phyloP scores from a whole-genome alignment of 1,140 invertebrate species.

The Parapsyche elsis region DNA sequence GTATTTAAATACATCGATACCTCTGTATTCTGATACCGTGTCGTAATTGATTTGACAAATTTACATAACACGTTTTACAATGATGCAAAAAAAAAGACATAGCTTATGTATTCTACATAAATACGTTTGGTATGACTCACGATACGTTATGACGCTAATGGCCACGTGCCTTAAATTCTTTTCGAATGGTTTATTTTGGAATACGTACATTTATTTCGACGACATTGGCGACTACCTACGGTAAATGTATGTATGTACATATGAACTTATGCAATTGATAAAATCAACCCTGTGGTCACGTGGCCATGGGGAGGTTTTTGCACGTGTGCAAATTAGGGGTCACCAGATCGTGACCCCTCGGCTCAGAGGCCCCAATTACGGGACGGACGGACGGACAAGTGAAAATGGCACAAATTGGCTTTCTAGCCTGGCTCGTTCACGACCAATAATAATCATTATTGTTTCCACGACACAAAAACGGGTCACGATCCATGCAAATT shows the following conservation, averaged over 20 bases:
- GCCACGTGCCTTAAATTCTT: background rate
- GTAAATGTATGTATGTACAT: background rate
- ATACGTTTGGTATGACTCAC: slow-evolving; percentile 1
- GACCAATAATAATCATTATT: slow-evolving; percentile 8
- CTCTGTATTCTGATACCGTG: background rate
- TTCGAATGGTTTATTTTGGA: background rate
- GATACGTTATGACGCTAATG: background rate
- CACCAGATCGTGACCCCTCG: background rate
- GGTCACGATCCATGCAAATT: slow-evolving; percentile 25
- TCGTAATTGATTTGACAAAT: slow-evolving; percentile 18
- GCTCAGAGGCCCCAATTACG: background rate
- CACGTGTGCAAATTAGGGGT: background rate
- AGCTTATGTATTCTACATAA: background rate
- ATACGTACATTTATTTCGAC: background rate
- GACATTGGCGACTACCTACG: background rate
- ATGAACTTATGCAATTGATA: background rate
- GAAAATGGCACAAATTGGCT: background rate
- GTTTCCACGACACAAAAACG: slow-evolving; percentile 17
- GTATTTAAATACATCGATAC: background rate
- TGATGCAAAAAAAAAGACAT: no score
- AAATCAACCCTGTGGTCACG: background rate
- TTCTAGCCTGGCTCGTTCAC: background rate
- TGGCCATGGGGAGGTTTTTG: background rate
- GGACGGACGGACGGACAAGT: background rate
- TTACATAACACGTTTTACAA: slow-evolving; percentile 12